phyloP scores from a whole-genome alignment of 2,797 vertebrate species.

The Lagocephalus sceleratus region DNA sequence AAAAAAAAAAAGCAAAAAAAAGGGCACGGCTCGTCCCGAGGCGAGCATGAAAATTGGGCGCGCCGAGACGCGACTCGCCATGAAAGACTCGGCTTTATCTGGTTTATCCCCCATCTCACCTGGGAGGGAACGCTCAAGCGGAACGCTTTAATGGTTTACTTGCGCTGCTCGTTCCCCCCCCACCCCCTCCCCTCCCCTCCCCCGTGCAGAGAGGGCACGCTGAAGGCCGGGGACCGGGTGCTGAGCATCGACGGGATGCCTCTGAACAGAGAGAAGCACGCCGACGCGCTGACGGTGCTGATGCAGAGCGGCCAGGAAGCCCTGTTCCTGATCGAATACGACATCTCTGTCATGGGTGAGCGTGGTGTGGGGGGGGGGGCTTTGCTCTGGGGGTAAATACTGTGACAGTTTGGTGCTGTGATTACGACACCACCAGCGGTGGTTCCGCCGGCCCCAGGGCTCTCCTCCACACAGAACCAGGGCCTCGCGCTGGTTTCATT shows the following conservation, averaged over 20 bases:
- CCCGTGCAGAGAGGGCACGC: constrained; percentile 85
- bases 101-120: constrained; percentile 58
- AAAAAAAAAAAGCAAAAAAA: constrained; percentile 46
- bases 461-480: constrained; percentile 17
- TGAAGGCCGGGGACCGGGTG: constrained; percentile 90
- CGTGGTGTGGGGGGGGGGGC: constrained; percentile 45
- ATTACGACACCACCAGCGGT: constrained; percentile 42
- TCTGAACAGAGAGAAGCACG: constrained; percentile 87
- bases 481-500: constrained; percentile 15
- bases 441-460: constrained; percentile 38
- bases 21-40: constrained; percentile 55
- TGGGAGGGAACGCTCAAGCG: constrained; percentile 54
- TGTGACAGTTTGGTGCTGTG: constrained; percentile 33
- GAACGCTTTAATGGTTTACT: constrained; percentile 55
- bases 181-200: no score
- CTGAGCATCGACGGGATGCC: constrained; percentile 92
- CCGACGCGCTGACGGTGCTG: constrained; percentile 86
- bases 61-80: constrained; percentile 46
- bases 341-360: constrained; percentile 93
- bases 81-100: constrained; percentile 50
- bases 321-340: constrained; percentile 95
- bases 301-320: constrained; percentile 91
- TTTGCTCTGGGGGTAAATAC: constrained; percentile 65
- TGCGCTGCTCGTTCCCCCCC: no score
- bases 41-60: constrained; percentile 39